Evolutionary conservation across 2,888 invertebrate genomes (phyloP), one percentile per base, ranked within the genome.

Genomic region (Auanema sp.): DNA sequence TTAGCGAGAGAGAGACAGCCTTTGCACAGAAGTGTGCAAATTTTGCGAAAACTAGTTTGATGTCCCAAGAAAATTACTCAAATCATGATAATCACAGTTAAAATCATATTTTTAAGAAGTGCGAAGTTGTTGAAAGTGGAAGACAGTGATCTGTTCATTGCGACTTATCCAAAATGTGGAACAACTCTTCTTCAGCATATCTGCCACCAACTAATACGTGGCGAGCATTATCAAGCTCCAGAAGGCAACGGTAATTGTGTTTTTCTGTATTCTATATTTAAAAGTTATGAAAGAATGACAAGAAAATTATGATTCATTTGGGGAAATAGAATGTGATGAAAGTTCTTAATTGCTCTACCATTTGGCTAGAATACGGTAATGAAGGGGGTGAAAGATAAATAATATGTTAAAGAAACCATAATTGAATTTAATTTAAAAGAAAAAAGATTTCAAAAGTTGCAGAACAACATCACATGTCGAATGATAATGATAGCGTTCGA

Each of bases 101-200:
- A n/a, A 2, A 21, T 23, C 18, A 8, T 23, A 21, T 52, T 41
- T 55, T 55, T 14, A 33, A 77, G 80, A 33, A 67, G 73, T 6
- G 80, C 82, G 1, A 83, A 83, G 56, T 65, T 57, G 41, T 66
- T 83, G 67, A 25, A 66, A 12, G 72, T 78, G 14, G 63, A 64
- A 8, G 68, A 70, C 8, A 68, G 60, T n/a, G 83, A 84, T 58
- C 76, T 83, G 21, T 76, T 84, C 58, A 80, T 83, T 25, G 76
- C 76, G 25, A 84, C 83, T 3, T 80, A 83, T 61, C 83, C 84
- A 24, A 83, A 83, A 61, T 83, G 83, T 58, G 83, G 79, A 54
- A 83, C 80, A 51, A 83, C 81, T 1, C 83, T 81, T 83, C 75
- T 80, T 10, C 83, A 83, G 62, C 81, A 83, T 63, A 83, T 83